Evolutionary conservation across 2,797 vertebrate genomes (phyloP), one percentile per base, ranked within the genome.

Genomic region (Hippopotamyrus pictus): DNA sequence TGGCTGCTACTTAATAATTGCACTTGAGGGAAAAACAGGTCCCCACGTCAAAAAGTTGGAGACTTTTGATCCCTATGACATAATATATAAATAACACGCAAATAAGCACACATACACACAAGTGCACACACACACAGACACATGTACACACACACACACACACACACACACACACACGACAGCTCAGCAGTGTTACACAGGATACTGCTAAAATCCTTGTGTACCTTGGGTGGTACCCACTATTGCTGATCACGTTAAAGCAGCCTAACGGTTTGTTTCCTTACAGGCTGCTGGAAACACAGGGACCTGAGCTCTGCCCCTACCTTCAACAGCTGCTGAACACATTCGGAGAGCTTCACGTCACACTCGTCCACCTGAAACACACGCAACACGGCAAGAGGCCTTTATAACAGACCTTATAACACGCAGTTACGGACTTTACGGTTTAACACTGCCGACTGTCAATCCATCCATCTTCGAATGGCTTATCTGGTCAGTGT

Each of bases 351-450:
- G 0, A 97, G 93, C 92, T 97, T 98, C 90, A 98, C 95, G 93
- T 99, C 98, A 90, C 96, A 95, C 79, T 99, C 97, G 92, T 97
- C 97, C 93, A 99, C 96, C 98, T 99, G 91, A 1, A 90, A 88
- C 5, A 90, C n/a, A 59, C 29, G 3, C 46, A 29, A 17, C 53
- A 51, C 8, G 44, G 4, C n/a, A 62, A 19, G 65, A 17, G 12
- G 65, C 65, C 29, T 73, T 73, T 73, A 73, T 17, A 37, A 37
- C 65, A 25, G 12, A 44, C 37, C 41, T 82, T 44, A 82, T 11
- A n/a, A 19, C 37, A 82, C 17, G 3, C 41, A 19, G 76, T 46
- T 9, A 82, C 8, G 3, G 17, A 11, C 41, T 37, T 82, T 46
- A 46, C 44, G 17, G 4, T 82, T 82, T 82, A 82, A 6, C 19